Percentiles rank a stretch among this genome's conserved stretches.
Evolutionary conservation across 2,113 vertebrate genomes (phyloP).

Genomic region (Probosciger aterrimus): DNA sequence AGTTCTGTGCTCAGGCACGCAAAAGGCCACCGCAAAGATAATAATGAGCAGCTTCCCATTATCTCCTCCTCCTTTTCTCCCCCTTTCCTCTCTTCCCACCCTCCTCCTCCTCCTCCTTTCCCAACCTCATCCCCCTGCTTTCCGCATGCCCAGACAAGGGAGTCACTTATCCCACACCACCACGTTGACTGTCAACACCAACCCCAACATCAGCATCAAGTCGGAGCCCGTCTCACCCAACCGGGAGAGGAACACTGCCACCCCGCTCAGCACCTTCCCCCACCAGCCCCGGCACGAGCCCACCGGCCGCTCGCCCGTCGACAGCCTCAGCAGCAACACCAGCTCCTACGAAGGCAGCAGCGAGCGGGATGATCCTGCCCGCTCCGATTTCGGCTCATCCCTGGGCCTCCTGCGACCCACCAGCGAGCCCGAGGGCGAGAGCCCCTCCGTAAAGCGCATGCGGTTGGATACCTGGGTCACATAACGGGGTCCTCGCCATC

Average conservation of each 20-base stretch:
- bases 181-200: conserved; percentile 92
- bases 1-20: neutral
- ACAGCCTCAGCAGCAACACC: conserved; percentile 92
- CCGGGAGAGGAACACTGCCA: conserved; percentile 84
- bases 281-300: conserved; percentile 80
- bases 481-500: conserved; percentile 68
- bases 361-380: conserved; percentile 86
- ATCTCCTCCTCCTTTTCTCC: neutral
- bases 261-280: conserved; percentile 84
- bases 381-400: conserved; percentile 79
- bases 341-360: conserved; percentile 90
- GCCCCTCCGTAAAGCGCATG: conserved; percentile 88
- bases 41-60: conserved; percentile 4
- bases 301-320: conserved; percentile 84
- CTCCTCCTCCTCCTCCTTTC: neutral
- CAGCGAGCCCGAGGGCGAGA: conserved; percentile 83
- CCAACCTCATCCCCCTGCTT: neutral
- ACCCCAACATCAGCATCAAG: conserved; percentile 92
- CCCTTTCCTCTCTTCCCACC: neutral
- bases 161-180: conserved; percentile 88
- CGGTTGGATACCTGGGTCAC: conserved; percentile 93
- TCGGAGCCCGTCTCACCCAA: conserved; percentile 93
- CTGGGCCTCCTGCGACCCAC: conserved; percentile 84
- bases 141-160: conserved; percentile 78
- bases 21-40: neutral